Conservation (phyloP, 2,888 invertebrate species). For the Mythimna lalbum region DNA sequence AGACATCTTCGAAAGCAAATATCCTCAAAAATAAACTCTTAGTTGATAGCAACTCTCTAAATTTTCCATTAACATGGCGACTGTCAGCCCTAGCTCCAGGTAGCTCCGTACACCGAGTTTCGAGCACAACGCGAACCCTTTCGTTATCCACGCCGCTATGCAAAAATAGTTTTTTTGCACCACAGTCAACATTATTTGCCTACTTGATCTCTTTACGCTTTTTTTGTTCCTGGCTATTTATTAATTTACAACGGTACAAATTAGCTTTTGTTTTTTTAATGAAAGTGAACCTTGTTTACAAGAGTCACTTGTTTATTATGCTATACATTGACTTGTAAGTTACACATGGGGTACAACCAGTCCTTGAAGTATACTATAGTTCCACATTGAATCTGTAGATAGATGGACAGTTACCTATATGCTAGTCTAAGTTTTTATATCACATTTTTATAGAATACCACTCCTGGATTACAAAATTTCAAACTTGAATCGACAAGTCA, state of each 20-base stretch:
- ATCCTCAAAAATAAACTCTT: not conserved
- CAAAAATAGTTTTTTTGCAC: slow-evolving; percentile 67
- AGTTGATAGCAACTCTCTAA: not conserved
- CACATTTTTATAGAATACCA: not conserved
- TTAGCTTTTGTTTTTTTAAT: slow-evolving; percentile 39
- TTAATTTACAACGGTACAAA: slow-evolving; percentile 44
- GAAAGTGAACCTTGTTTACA: slow-evolving; percentile 24
- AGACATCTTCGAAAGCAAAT: not conserved
- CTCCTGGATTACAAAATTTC: not conserved
- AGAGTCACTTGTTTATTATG: not conserved
- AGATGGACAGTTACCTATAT: not conserved
- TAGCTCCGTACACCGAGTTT: slow-evolving; percentile 70
- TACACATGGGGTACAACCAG: not conserved
- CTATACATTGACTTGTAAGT: not conserved
- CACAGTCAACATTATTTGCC: slow-evolving; percentile 65
- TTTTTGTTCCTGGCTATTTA: slow-evolving; percentile 51
- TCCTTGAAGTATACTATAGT: not conserved
- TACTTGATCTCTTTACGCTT: slow-evolving; percentile 60
- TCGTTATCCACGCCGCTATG: slow-evolving; percentile 77
- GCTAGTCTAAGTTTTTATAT: not conserved
- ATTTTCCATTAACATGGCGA: not conserved
- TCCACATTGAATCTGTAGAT: not conserved
- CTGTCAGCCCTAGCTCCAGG: slow-evolving; percentile 62
- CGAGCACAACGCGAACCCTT: slow-evolving; percentile 76
- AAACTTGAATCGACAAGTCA: not conserved